Conservation (phyloP, 2,888 invertebrate species). For the Formica aserva region DNA sequence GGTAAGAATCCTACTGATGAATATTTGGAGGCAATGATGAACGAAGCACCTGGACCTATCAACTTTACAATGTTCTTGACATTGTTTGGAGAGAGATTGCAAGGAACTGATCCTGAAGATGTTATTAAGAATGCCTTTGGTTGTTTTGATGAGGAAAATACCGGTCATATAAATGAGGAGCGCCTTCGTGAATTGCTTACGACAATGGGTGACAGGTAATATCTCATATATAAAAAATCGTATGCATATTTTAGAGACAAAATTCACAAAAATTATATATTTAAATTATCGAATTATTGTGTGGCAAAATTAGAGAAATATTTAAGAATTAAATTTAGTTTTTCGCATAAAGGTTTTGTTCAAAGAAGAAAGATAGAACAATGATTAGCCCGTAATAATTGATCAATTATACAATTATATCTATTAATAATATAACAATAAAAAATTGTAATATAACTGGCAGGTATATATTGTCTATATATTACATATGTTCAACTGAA, state of each 20-base stretch:
- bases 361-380: neutral
- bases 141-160: slow-evolving; percentile 99
- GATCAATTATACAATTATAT: neutral
- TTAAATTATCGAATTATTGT: neutral
- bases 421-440: neutral
- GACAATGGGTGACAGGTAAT: slow-evolving; percentile 96
- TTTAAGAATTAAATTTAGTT: neutral
- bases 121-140: slow-evolving; percentile 99
- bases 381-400: neutral
- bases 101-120: slow-evolving; percentile 99
- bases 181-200: slow-evolving; percentile 97
- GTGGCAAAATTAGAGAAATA: neutral
- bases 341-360: neutral
- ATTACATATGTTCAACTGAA: no score
- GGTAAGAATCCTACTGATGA: slow-evolving; percentile 98
- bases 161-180: slow-evolving; percentile 96
- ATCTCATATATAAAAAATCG: slow-evolving; percentile 3
- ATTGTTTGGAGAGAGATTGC: slow-evolving; percentile 98
- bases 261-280: neutral
- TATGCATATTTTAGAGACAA: neutral
- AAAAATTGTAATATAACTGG: neutral
- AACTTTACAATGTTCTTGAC: slow-evolving; percentile 99
- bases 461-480: neutral
- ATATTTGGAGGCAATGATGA: slow-evolving; percentile 99
- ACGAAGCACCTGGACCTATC: slow-evolving; percentile 99